These are phyloP conservation scores for Orchesellides sinensis DNA, from an alignment of 2,888 invertebrate species.

Conservation along the genomic window DNA sequence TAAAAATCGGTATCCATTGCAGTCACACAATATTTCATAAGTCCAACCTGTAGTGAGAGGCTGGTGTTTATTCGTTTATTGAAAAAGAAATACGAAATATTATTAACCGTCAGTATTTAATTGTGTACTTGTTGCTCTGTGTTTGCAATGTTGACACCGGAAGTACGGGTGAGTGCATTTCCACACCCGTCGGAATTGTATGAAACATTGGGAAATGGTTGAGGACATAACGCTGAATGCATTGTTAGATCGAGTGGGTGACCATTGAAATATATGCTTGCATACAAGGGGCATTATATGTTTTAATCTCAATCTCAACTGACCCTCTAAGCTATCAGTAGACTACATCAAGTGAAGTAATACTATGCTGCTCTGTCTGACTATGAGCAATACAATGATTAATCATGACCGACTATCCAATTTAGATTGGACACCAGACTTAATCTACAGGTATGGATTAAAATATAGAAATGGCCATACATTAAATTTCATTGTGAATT, in stretches of 20 bases:
- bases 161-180: constrained; percentile 60
- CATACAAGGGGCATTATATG: no score
- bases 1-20: no score
- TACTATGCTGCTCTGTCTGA: background rate
- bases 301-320: constrained; percentile 15
- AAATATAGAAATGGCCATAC: no score
- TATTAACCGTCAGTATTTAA: background rate
- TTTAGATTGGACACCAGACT: constrained; percentile 35
- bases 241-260: constrained; percentile 21
- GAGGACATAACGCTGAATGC: background rate
- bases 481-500: no score
- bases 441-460: no score
- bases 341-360: constrained; percentile 1
- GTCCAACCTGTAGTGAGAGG: no score
- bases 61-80: no score
- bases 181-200: constrained; percentile 50
- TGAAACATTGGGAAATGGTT: constrained; percentile 40
- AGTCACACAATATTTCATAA: no score
- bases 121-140: constrained; percentile 24
- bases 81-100: constrained; percentile 1
- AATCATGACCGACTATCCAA: constrained; percentile 50
- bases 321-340: constrained; percentile 28
- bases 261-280: constrained; percentile 61
- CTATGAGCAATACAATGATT: background rate
- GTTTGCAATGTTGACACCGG: constrained; percentile 58